Base-by-base conservation (phyloP, 92 coral and sea anemone genomes). In the Palythoa grandis region DNA sequence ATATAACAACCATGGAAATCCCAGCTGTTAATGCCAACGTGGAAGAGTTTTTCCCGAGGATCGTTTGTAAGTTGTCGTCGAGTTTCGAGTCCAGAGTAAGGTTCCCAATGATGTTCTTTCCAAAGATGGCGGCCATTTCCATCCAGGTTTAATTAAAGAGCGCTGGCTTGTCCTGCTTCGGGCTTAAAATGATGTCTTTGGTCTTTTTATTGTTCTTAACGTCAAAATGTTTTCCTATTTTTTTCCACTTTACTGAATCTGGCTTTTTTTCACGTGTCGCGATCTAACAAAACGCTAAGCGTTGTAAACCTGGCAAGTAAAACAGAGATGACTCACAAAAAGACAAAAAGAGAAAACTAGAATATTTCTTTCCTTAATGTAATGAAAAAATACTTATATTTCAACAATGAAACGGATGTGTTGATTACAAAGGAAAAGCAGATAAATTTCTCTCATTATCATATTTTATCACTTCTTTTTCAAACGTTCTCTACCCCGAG, bases 31-130 rank as follows among this genome's bases (percentile, higher is more conserved):
- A 68, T 15, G 12, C 22, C 56, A 66, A 11, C 3, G 3, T 19
- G 52, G 66, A 6, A n/a, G 47, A 47, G 24, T 65, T 25, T 43
- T 66, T 25, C 10, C 73, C 63, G 37, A 80, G 22, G 8, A 65
- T 24, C 43, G 3, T 29, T 24, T 15, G 39, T 4, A 67, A 19
- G 12, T 47, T 48, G 5, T 43, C 17, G 7, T 2, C 39, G 60
- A 80, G 19, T 43, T 65, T 74, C 16, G 11, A 2, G n/a, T 80
- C 74, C 16, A 25, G 6, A n/a, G 74, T 19, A 47, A 74, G n/a
- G 52, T 80, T 80, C 85, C 85, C 66, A 43, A 43, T 43, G 13
- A 7, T 47, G n/a, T 47, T 65, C 11, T 9, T 47, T 40, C 60
- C 39, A 23, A 65, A n/a, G 12, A 80, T 17, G 7, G 43, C 74